phyloP scores from a whole-genome alignment of 2,113 vertebrate genomes.

The Gadus macrocephalus region DNA sequence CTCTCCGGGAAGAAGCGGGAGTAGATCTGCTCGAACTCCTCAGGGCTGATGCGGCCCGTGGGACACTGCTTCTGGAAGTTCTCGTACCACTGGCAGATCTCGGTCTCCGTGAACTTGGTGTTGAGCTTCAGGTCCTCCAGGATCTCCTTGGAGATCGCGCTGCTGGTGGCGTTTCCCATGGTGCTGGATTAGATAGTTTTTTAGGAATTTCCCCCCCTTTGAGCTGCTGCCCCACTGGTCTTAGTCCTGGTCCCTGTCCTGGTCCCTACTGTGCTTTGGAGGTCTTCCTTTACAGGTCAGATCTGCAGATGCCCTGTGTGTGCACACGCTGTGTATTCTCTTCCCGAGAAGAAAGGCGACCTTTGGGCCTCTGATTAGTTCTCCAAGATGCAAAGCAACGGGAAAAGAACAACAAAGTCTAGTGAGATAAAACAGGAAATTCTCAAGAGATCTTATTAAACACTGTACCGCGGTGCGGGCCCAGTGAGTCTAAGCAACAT shows the following conservation, averaged over 20 bases:
- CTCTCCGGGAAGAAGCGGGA: conserved; percentile 86
- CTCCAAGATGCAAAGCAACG: too few species aligned
- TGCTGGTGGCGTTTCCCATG: conserved; percentile 90
- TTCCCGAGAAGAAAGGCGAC: too few species aligned
- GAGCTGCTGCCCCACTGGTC: conserved; percentile 2
- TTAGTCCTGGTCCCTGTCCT: conserved; percentile 15
- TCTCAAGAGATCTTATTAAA: too few species aligned
- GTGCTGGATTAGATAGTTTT: conserved; percentile 13
- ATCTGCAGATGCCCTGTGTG: neutral
- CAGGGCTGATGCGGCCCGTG: conserved; percentile 76
- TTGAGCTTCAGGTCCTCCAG: conserved; percentile 84
- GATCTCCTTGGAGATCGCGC: conserved; percentile 85
- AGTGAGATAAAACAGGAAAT: too few species aligned
- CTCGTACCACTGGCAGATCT: conserved; percentile 86
- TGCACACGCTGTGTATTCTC: neutral
- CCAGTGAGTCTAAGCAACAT: too few species aligned
- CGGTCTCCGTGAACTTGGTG: conserved; percentile 82
- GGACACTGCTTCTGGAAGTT: conserved; percentile 88
- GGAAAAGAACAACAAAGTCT: too few species aligned
- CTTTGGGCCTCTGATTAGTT: too few species aligned
- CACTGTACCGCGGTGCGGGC: too few species aligned
- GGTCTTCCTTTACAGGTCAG: conserved; percentile 6
- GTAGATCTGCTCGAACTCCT: conserved; percentile 89
- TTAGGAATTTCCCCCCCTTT: neutral
- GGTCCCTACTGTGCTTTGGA: conserved; percentile 27